Percentiles rank a stretch among this genome's conserved stretches.
phyloP scores from a whole-genome alignment of 2,113 vertebrate genomes.

The Pitta sordida region DNA sequence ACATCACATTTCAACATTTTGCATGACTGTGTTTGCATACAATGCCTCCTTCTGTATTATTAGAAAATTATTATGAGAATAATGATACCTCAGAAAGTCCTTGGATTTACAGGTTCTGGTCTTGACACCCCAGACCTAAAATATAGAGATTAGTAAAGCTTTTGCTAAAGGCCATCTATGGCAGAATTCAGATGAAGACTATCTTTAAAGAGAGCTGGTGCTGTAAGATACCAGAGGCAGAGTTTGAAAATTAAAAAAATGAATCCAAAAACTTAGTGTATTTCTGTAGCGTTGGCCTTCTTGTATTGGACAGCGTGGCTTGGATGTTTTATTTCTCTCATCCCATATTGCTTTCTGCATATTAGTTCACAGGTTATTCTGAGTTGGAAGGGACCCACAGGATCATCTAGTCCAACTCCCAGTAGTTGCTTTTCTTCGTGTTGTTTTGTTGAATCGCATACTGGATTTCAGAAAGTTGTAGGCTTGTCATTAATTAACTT shows the following conservation, averaged over 20 bases:
- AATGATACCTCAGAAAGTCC: neutral
- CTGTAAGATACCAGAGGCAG: neutral
- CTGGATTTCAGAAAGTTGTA: neutral
- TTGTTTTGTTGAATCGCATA: neutral
- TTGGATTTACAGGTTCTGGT: neutral
- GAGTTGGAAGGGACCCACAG: no score
- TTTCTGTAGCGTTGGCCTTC: neutral
- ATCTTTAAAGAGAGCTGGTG: neutral
- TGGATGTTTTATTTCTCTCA: accelerated
- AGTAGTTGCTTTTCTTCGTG: neutral
- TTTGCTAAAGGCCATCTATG: neutral
- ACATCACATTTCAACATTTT: neutral
- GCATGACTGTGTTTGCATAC: neutral
- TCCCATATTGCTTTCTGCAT: neutral
- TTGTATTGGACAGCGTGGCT: neutral
- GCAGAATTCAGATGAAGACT: neutral
- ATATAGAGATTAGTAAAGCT: neutral
- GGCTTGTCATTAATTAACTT: neutral
- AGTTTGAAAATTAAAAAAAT: neutral
- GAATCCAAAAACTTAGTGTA: neutral
- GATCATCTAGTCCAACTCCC: no score
- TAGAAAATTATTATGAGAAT: neutral
- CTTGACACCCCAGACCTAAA: neutral
- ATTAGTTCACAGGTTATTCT: no score
- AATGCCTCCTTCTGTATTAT: neutral